phyloP scores from a whole-genome alignment of 2,113 vertebrate genomes.

The Diphyllodes magnificus region DNA sequence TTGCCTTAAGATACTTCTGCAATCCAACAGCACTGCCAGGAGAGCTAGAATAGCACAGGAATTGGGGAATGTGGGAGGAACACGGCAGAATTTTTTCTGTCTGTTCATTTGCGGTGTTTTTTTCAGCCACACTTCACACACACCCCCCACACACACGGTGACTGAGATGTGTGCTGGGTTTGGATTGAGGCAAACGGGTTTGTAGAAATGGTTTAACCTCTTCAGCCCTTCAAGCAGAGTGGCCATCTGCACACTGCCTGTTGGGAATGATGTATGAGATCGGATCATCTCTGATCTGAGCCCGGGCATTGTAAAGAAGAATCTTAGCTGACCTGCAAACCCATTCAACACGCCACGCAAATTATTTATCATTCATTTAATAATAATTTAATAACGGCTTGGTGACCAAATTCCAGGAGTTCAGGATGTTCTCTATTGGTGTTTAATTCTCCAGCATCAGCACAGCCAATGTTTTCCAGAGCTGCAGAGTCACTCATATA shows the following conservation, averaged over 20 bases:
- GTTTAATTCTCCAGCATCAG: neutral
- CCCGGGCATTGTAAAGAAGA: neutral
- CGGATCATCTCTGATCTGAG: neutral
- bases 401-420: neutral
- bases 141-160: neutral
- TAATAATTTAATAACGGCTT: neutral
- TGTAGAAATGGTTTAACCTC: neutral
- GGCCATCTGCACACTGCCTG: neutral
- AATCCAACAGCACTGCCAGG: neutral
- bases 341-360: neutral
- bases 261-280: neutral
- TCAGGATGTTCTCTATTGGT: neutral
- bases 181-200: neutral
- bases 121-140: neutral
- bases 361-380: neutral
- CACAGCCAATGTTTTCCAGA: neutral
- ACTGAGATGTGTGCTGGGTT: neutral
- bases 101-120: neutral
- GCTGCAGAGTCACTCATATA: neutral
- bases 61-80: neutral
- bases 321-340: neutral
- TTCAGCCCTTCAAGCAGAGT: neutral
- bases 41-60: neutral
- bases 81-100: neutral
- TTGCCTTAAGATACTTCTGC: neutral